Base-by-base conservation (phyloP, 2,888 invertebrate genomes). In the Pammene fasciana region DNA sequence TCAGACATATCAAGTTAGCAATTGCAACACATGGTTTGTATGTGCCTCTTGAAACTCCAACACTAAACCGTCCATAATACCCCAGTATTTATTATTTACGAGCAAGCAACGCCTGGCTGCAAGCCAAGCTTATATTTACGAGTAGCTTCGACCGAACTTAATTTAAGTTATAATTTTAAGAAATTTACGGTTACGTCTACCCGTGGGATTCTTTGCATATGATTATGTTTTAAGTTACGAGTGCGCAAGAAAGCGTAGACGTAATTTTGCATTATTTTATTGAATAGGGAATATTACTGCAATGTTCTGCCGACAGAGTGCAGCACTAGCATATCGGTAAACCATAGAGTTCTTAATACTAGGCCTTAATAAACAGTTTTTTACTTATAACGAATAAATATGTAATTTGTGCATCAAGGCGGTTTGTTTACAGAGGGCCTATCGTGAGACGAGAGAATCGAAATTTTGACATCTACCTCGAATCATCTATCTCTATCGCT, bases 111-210 rank as follows among this genome's bases (percentile, higher is more conserved):
- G 66, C 59, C 59, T 67, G 66, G 66, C 66, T 41, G 34, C 52
- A 46, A 41, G 66, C 66, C 66, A 66, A 66, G 36, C 26, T 41
- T 14, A 36, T 13, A 43, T 57, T 50, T 16, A 46, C 36, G 36
- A 18, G 11, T 36, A 38, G 61, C n/a, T 52, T 61, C 59, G 14
- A 46, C 43, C 43, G 34, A 45, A 50, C 16, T 67, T 65, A 56
- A 65, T 65, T 60, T 34, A 48, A 57, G 66, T 67, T 67, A 65
- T 65, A 65, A 65, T 65, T 65, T 65, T 60, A 67, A 67, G 66
- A 59, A 52, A 54, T 57, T 66, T 66, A 59, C 45, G 26, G 45
- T 5, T 26, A n/a, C 5, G 5, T 43, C 26, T 34, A n/a, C 59
- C 59, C 26, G 45, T 5, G 59, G 59, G 45, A 59, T 59, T 57